Percentiles rank a stretch among this genome's conserved stretches.
Conservation (phyloP, 2,113 vertebrate species). For the Sander lucioperca region DNA sequence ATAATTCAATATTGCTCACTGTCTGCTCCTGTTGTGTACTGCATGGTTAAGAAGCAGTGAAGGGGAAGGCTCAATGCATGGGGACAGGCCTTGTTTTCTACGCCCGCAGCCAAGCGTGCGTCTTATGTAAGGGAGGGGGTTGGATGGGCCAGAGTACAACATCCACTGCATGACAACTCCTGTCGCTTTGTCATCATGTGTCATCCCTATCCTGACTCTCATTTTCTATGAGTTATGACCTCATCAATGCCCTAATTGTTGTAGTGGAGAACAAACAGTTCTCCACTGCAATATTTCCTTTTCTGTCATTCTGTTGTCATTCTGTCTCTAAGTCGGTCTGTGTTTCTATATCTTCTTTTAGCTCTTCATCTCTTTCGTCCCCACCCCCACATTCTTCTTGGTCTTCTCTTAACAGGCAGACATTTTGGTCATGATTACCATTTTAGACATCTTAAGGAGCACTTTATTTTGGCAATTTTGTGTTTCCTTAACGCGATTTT, state of each 20-base stretch:
- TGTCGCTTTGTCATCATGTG: conserved; percentile 48
- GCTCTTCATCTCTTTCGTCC: conserved; percentile 15
- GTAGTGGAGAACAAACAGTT: conserved; percentile 18
- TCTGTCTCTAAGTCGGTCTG: not conserved
- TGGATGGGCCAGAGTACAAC: conserved; percentile 32
- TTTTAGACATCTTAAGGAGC: conserved; percentile 8
- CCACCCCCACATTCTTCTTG: not conserved
- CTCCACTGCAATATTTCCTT: not conserved
- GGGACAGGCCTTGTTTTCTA: conserved; percentile 74
- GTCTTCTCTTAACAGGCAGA: conserved; percentile 23
- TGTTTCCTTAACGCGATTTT: conserved; percentile 2
- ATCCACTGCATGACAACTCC: conserved; percentile 58
- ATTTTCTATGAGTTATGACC: conserved; percentile 12
- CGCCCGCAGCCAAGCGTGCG: conserved; percentile 69
- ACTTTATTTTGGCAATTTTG: not conserved
- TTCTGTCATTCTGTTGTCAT: not conserved
- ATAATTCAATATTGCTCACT: conserved; percentile 79
- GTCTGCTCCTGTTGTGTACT: conserved; percentile 72
- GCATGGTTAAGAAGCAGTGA: conserved; percentile 75
- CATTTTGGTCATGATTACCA: conserved; percentile 32
- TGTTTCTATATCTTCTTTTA: conserved; percentile 31
- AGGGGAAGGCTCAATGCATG: conserved; percentile 74
- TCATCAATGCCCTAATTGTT: conserved; percentile 19
- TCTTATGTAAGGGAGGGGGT: conserved; percentile 74
- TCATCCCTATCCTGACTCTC: conserved; percentile 3